Base-by-base conservation (phyloP, 2,888 invertebrate species). In the Andrena minutula region DNA sequence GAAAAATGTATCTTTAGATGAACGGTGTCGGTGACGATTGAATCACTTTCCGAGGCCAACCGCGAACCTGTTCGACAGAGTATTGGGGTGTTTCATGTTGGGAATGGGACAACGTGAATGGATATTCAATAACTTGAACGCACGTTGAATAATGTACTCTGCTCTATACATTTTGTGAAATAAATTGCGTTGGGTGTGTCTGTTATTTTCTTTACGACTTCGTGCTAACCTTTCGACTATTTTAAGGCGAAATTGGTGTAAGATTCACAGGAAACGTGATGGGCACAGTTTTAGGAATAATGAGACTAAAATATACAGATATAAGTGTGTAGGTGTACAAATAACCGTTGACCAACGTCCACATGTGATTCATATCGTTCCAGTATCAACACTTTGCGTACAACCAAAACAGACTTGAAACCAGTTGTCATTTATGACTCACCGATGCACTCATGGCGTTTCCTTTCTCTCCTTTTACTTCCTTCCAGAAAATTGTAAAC, bases 391-490 rank as follows among this genome's bases (percentile, higher is more conserved):
- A 41, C 60, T 71, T 69, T 68, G 60, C 73, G 70, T 70, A 64
- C 35, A 35, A 66, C 69, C 58, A 58, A 83, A 79, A 78, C 70
- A 61, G 12, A 81, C 53, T 63, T n/a, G 49, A 35, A 78, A 58
- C 23, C 47, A 65, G 49, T 68, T 69, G 65, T 80, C 75, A 70
- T 63, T 20, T 30, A 35, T 83, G 83, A 82, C 60, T 83, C 75
- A 83, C 26, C n/a, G n/a, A 70, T 20, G 32, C 32, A 74, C 20
- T 58, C 60, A 7, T 49, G 28, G 16, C 35, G 58, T 70, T 76
- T 75, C 79, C 80, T 82, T 84, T 83, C 82, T 70, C 81, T 82
- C 70, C 76, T 82, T 84, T 79, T 80, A 84, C 66, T 72, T 75
- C 30, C 51, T 63, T 53, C n/a, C 47, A 7, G 41, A 53, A 26